phyloP scores from a whole-genome alignment of 2,797 vertebrate genomes.

The Hippoglossus hippoglossus region DNA sequence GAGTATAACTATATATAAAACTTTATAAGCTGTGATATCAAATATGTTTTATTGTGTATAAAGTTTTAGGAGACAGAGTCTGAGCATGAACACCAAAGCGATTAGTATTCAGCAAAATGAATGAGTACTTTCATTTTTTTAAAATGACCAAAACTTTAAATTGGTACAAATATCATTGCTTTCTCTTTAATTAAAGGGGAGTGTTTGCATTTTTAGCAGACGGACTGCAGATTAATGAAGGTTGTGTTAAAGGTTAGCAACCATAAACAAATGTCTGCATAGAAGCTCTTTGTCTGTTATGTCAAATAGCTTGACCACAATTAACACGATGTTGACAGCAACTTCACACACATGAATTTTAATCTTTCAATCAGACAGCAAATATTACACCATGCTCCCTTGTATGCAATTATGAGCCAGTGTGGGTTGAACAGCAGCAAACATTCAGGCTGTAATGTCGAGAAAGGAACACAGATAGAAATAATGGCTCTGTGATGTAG shows the following conservation, averaged over 20 bases:
- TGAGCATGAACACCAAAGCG: background rate
- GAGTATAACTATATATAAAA: too few species aligned
- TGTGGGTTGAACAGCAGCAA: constrained; percentile 48
- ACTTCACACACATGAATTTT: constrained; percentile 48
- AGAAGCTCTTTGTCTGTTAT: constrained; percentile 28
- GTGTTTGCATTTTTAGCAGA: constrained; percentile 12
- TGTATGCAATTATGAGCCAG: constrained; percentile 49
- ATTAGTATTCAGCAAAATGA: constrained; percentile 10
- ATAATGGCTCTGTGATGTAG: constrained; percentile 64
- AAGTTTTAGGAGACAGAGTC: background rate
- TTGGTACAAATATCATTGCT: constrained; percentile 11
- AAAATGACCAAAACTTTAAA: constrained; percentile 18
- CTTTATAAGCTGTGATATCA: too few species aligned
- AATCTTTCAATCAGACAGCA: constrained; percentile 53
- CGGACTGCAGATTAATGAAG: constrained; percentile 19
- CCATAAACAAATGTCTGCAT: constrained; percentile 31
- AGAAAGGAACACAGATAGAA: constrained; percentile 51
- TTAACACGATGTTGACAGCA: constrained; percentile 51
- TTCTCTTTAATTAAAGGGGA: constrained; percentile 39
- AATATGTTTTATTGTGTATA: too few species aligned
- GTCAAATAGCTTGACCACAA: constrained; percentile 52
- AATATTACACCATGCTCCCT: constrained; percentile 43
- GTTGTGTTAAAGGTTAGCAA: background rate
- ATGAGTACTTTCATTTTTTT: constrained; percentile 1
- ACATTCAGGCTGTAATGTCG: constrained; percentile 45